Evolutionary conservation across 2,888 invertebrate genomes (phyloP), one percentile per base, ranked within the genome.

Genomic region (Epinotia bilunana): DNA sequence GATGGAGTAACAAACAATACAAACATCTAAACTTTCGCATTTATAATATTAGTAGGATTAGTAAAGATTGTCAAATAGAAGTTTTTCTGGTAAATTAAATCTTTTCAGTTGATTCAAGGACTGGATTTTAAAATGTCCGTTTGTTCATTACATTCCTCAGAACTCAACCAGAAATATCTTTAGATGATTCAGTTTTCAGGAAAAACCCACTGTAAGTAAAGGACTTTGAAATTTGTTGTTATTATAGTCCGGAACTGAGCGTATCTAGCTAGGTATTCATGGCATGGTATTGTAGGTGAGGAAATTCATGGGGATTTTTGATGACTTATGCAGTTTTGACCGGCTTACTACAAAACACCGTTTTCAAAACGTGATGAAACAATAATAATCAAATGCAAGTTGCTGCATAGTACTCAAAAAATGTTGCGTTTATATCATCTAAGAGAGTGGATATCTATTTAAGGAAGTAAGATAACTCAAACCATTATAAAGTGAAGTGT

Each of bases 391-490:
- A 39, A 57, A 58, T 65, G 9, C 13, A 33, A 73, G 60, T 57
- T 18, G 20, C 57, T n/a, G 58, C 28, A 9, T 20, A n/a, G n/a
- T 53, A 6, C 20, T 64, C 28, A 16, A 39, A 60, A 60, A 69
- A 60, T 69, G 43, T 20, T 13, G 43, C 23, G 43, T 71, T 75
- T 62, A 65, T 77, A 71, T 77, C 67, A 74, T 68, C 71, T 73
- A 75, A 73, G 57, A 71, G 72, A 76, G 74, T 77, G 80, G 82
- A 80, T 88, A 88, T 89, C 91, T 91, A 92, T 91, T 90, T 91
- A 91, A 89, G 92, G 91, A 91, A 91, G 88, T 90, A 82, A 83
- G 83, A 87, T 89, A 89, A 87, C 84, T 87, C 84, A 80, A 85
- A 82, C 85, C 86, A 88, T 90, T 89, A 77, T 77, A 87, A 89